Conservation (phyloP, 2,797 vertebrate genomes). For the Macroramphosus scolopax region DNA sequence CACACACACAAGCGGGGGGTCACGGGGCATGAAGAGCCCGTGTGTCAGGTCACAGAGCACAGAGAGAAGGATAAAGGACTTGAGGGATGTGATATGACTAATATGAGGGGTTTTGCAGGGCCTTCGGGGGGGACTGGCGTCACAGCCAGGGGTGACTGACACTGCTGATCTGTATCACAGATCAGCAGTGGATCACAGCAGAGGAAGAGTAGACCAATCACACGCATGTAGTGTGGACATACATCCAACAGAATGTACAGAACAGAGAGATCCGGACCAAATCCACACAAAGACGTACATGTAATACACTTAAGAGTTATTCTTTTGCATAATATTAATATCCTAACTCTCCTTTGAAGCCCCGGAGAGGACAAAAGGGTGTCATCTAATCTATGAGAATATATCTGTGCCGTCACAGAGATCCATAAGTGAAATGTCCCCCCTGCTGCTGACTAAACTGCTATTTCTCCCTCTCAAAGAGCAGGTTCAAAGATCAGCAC, state of each 20-base stretch:
- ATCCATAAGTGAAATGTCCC: conserved; percentile 36
- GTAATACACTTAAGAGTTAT: neutral
- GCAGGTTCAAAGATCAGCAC: conserved; percentile 81
- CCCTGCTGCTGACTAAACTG: conserved; percentile 53
- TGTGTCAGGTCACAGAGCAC: conserved; percentile 76
- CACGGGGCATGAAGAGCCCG: conserved; percentile 73
- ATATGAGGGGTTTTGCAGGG: conserved; percentile 79
- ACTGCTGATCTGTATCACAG: conserved; percentile 79
- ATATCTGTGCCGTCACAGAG: conserved; percentile 16
- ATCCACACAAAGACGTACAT: conserved; percentile 4
- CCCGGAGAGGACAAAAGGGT: conserved; percentile 15
- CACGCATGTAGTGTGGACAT: conserved; percentile 48
- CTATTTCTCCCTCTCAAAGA: conserved; percentile 68
- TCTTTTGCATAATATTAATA: too few relatives aligned
- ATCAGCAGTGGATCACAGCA: conserved; percentile 68
- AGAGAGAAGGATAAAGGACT: conserved; percentile 70
- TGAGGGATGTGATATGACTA: conserved; percentile 80
- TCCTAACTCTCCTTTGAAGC: too few relatives aligned
- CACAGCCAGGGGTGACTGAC: conserved; percentile 77
- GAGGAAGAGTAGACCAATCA: conserved; percentile 44
- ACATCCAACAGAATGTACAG: conserved; percentile 17
- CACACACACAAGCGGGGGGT: conserved; percentile 50
- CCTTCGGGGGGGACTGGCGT: conserved; percentile 65
- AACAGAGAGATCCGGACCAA: neutral
- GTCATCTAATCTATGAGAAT: conserved; percentile 26